Evolutionary conservation across 2,113 vertebrate genomes (phyloP).

Genomic region (Myodes glareolus): DNA sequence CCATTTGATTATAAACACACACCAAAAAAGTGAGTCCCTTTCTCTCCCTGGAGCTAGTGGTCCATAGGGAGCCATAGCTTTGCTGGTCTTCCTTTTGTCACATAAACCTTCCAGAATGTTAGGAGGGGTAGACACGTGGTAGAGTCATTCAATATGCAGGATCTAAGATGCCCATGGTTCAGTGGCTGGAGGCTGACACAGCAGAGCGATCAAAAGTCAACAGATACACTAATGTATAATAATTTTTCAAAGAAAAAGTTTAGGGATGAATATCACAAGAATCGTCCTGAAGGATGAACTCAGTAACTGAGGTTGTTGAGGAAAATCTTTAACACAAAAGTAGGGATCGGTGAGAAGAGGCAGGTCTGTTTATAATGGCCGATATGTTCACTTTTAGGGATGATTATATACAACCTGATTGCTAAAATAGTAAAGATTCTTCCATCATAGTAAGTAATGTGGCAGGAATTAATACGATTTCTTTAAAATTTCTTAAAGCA

Average conservation of each 20-base stretch:
- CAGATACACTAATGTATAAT: too few species aligned
- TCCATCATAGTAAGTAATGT: background rate
- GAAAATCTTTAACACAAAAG: background rate
- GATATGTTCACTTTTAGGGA: background rate
- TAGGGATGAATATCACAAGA: background rate
- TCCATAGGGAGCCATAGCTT: accelerated
- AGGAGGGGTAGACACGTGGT: background rate
- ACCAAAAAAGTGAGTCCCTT: background rate
- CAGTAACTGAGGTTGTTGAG: background rate
- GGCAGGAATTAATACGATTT: background rate
- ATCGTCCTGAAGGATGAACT: background rate
- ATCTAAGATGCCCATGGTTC: background rate
- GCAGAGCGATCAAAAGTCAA: background rate
- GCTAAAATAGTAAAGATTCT: background rate
- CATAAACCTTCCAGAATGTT: background rate
- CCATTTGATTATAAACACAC: background rate
- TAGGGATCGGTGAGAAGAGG: background rate
- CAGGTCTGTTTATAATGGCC: background rate
- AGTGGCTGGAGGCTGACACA: background rate
- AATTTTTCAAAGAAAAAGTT: background rate
- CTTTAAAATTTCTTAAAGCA: background rate
- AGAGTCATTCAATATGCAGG: background rate
- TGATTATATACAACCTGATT: background rate
- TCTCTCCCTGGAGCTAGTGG: too few species aligned
- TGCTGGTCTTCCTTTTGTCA: background rate